Base-by-base conservation (phyloP, 1,140 invertebrate species). In the Sinonovacula constricta region DNA sequence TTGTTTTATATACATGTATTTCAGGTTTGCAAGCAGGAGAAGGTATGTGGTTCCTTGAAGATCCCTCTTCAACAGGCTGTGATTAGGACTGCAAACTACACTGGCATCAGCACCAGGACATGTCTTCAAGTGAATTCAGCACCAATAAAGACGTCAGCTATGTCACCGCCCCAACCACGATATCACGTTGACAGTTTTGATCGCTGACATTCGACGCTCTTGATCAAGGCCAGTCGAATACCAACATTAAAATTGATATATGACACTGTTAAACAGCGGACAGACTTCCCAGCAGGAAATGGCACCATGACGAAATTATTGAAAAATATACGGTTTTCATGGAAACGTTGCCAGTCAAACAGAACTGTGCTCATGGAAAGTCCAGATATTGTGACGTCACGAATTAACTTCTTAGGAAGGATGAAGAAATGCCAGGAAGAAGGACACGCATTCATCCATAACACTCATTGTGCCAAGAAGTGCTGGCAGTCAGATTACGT, bases 401-500 rank as follows among this genome's bases (percentile, higher is more conserved):
- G 60, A 18, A 22, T 36, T 7, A 5, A 36, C 2, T 63, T 34
- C 33, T 28, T 63, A 2, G 22, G 31, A 7, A 63, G 39, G 22
- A 36, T 63, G 2, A 63, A 63, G 33, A 33, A 63, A 22, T 36
- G 33, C 30, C 28, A n/a, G 3, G 60, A 63, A 36, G 60, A 33
- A 7, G 60, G 60, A 10, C 30, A 34, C 12, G 4, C 60, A 12
- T 63, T 12, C 39, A 28, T 63, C 12, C 10, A 63, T 36, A 36
- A 31, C 7, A 3, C 30, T n/a, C 60, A 63, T n/a, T 12, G 31
- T 14, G 10, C 39, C 3, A 22, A 3, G 10, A 63, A 28, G 26
- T 63, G 31, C 24, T 63, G 60, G 60, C 60, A 63, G 60, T 63
- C 60, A 10, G 22, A 63, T 2, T 3, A 22, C 24, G 33, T 63